Base-by-base conservation (phyloP, 2,113 vertebrate species). In the Vidua chalybeata region DNA sequence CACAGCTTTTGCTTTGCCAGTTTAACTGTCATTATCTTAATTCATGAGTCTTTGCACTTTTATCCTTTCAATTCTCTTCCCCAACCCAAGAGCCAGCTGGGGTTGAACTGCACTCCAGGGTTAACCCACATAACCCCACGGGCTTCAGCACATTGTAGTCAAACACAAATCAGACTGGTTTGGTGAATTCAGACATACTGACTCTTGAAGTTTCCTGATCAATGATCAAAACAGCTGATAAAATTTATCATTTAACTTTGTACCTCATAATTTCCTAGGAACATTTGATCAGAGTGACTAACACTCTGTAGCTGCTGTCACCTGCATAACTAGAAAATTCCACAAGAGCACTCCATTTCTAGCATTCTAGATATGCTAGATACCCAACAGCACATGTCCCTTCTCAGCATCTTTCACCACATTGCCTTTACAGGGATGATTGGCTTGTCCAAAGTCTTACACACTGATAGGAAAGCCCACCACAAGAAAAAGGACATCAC, bases 51-150 rank as follows among this genome's bases (percentile, higher is more conserved):
- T 87, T 84, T 30, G 5, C 6, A 33, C 39, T 87, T 87, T 33
- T 13, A 35, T 22, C 13, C 6, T 80, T 72, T 41, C 35, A 22
- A 3, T 76, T 80, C 37, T 48, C 21, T 71, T 27, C 3, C 30
- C 10, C 6, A 14, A 4, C 16, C 6, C 7, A 45, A 15, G 39
- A n/a, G 4, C 1, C 4, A 75, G 7, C 1, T 62, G 37, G 15
- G 26, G 11, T 19, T 20, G n/a, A 87, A 5, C 30, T 71, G 15
- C 10, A 27, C 43, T 43, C 21, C 13, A 46, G 33, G 8, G 4
- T 66, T 51, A 71, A 51, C 33, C 10, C 24, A 35, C 39, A 28
- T 43, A 20, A 27, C 9, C 11, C 16, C 31, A 37, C 22, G 13
- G 35, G 12, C 19, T 78, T 82, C 37, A 74, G 46, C 22, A 46